Base-by-base conservation (phyloP, 1,140 invertebrate species). In the Planococcus citri region DNA sequence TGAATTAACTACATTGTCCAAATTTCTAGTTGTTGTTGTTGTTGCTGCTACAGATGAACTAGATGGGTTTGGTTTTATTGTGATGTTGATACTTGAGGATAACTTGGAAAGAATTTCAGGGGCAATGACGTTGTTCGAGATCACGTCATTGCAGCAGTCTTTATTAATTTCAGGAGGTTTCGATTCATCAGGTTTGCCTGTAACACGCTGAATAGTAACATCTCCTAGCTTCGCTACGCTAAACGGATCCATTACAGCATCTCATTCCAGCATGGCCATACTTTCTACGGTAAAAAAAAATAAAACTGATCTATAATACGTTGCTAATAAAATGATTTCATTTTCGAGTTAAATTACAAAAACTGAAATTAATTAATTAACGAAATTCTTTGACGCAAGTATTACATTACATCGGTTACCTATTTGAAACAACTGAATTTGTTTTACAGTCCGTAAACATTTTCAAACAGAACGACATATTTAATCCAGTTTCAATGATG, bases 181-280 rank as follows among this genome's bases (percentile, higher is more conserved):
- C 3, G 41, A 51, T 9, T 51, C 41, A n/a, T 51, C 41, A 17
- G 41, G 2, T 51, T 51, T 51, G 3, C 73, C 68, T 75, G 76
- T 27, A 68, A 82, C 79, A 27, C 79, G 76, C 73, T 83, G 80
- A 70, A 82, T 81, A n/a, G 79, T 82, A 71, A 82, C 81, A 76
- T 82, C 81, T 70, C 80, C 81, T 72, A 81, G 81, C 69, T 80
- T 76, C 33, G 79, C 79, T 64, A 82, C 74, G 73, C 79, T 79
- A 72, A 74, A 75, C 21, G 71, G 73, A 70, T 76, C 76, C 75
- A 76, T 76, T 41, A 51, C 38, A 17, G 25, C n/a, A 25, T 14
- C 24, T 64, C 60, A 64, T 27, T 25, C 21, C 10, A 25, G 60
- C 60, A 25, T 64, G 21, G 51, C 17, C 17, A 17, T 25, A 64